phyloP scores from a whole-genome alignment of 2,888 invertebrate species.

The Lumbricus terrestris region DNA sequence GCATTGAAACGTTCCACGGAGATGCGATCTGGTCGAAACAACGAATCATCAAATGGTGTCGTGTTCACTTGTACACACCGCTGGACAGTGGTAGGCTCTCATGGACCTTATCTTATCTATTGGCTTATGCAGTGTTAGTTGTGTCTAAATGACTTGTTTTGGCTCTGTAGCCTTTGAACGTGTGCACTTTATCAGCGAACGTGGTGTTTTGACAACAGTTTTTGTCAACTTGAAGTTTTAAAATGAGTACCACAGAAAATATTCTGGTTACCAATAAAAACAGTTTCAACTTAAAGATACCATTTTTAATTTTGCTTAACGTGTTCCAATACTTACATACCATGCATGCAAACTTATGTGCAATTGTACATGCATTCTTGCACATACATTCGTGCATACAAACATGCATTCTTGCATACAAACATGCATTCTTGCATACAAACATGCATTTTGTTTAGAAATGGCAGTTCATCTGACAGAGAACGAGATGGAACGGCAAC shows the following conservation, averaged over 20 bases:
- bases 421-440: too few species aligned
- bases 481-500: neutral
- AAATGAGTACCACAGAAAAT: too few species aligned
- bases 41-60: constrained; percentile 15
- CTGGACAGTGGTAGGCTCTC: neutral
- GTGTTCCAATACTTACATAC: neutral
- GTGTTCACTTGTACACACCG: constrained; percentile 15
- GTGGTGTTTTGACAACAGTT: too few species aligned
- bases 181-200: too few species aligned
- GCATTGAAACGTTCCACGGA: neutral
- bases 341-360: too few species aligned
- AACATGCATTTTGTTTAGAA: neutral
- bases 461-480: neutral
- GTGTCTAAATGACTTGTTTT: too few species aligned
- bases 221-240: too few species aligned
- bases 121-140: neutral
- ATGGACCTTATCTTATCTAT: neutral
- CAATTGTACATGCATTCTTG: too few species aligned
- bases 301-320: neutral
- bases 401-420: too few species aligned
- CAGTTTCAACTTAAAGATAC: neutral
- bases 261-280: too few species aligned
- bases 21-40: constrained; percentile 14
- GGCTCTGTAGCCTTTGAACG: too few species aligned
- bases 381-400: too few species aligned